Evolutionary conservation across 2,797 vertebrate genomes (phyloP).

Genomic region (Megalops cyprinoides): DNA sequence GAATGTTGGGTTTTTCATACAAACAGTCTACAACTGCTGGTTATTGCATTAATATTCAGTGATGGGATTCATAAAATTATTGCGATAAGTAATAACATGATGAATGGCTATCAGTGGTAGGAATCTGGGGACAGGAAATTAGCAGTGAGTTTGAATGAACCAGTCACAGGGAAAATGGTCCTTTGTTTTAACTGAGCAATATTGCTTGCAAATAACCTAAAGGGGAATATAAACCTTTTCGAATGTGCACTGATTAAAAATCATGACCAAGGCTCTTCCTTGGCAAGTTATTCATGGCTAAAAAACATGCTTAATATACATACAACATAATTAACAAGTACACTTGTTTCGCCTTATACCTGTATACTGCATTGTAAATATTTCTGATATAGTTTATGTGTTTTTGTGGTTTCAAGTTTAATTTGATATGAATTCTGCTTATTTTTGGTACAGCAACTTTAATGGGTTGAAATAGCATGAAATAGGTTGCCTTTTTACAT

Average conservation of each 20-base stretch:
- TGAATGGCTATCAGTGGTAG: not conserved
- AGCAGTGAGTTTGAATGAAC: not conserved
- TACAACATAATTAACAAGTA: too few relatives aligned
- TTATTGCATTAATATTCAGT: slow-evolving; percentile 14
- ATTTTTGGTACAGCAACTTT: not conserved
- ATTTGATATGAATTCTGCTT: not conserved
- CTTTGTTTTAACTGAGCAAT: not conserved
- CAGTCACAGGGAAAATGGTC: not conserved
- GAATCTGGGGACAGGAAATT: slow-evolving; percentile 9
- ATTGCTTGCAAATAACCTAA: not conserved
- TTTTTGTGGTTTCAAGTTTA: not conserved
- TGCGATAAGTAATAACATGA: not conserved
- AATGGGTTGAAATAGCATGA: not conserved
- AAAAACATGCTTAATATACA: too few relatives aligned
- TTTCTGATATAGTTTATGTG: slow-evolving; percentile 1
- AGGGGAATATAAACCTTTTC: not conserved
- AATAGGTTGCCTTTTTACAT: not conserved
- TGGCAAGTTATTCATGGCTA: too few relatives aligned
- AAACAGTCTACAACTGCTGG: not conserved
- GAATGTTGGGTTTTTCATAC: not conserved
- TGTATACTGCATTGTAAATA: not conserved
- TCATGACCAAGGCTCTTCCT: too few relatives aligned
- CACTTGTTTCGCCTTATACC: too few relatives aligned
- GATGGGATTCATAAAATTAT: not conserved
- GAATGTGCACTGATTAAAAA: too few relatives aligned